Base-by-base conservation (phyloP, 2,113 vertebrate genomes). In the Dromaius novaehollandiae region DNA sequence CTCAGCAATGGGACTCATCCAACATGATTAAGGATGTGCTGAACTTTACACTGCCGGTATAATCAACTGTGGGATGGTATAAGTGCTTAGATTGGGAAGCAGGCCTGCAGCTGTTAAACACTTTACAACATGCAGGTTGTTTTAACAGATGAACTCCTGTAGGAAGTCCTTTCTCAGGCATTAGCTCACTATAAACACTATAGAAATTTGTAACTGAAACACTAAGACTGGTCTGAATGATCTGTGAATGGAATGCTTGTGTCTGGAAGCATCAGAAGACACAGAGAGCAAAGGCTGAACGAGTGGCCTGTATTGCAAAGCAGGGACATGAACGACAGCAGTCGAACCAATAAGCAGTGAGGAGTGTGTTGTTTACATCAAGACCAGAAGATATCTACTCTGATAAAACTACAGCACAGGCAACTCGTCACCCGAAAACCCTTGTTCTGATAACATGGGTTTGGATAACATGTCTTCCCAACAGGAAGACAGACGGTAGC, bases 351-450 rank as follows among this genome's bases (percentile, higher is more conserved):
- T 32, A 10, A 82, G 46, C 0, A 0, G 42, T 71, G 42, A 87
- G 14, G 24, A 78, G 14, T 8, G 8, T 51, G 56, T 15, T 66
- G 19, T 26, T 77, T 64, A 86, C 13, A 51, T n/a, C 16, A 75
- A 90, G 65, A 46, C 14, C 21, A 64, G 15, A 68, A 36, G 17
- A 68, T 3, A 71, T 40, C 66, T 71, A 7, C 63, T 83, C 64
- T 55, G 30, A 55, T 71, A 75, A 70, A 30, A 17, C 18, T 25
- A 65, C 21, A 70, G 17, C 28, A 44, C 0, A 76, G 12, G 28
- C 48, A 74, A 30, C 30, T 48, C 0, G 0, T 24, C 21, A 73
- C 1, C 2, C 4, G 2, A 3, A 17, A 74, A 56, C 11, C 24
- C 21, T 12, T n/a, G 55, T 7, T 40, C 28, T 79, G n/a, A 71